These are phyloP conservation scores for Sebastes oblongus DNA, from an alignment of 2,797 vertebrate genomes.

Conservation along the genomic window DNA sequence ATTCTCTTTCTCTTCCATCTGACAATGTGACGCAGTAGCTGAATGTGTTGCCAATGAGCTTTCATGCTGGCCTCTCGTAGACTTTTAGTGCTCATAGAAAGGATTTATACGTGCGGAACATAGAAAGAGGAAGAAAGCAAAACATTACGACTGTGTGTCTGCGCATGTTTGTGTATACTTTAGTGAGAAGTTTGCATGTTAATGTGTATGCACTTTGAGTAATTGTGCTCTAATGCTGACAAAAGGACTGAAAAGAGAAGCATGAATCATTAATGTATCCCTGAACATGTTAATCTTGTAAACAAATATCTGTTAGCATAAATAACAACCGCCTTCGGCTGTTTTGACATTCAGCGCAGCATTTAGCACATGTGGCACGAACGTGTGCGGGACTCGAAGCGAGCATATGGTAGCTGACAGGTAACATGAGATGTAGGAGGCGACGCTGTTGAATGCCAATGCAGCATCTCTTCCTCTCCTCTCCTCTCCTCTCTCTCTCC, in stretches of 20 bases:
- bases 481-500: not conserved
- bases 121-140: not conserved
- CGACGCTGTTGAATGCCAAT: slow-evolving; percentile 44
- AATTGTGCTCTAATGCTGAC: not conserved
- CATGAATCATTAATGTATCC: not conserved
- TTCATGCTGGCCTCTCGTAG: slow-evolving; percentile 1
- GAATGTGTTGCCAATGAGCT: slow-evolving; percentile 30
- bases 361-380: slow-evolving; percentile 21
- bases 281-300: not conserved
- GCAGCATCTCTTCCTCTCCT: slow-evolving; percentile 12
- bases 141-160: not conserved
- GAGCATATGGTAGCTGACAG: slow-evolving; percentile 57
- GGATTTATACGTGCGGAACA: not conserved
- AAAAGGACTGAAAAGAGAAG: not conserved
- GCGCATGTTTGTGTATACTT: not conserved
- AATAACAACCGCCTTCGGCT: not conserved
- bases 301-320: not conserved
- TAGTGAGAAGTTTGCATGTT: not conserved
- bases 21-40: slow-evolving; percentile 16
- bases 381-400: not conserved
- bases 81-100: slow-evolving; percentile 2
- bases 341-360: slow-evolving; percentile 23
- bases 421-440: slow-evolving; percentile 47
- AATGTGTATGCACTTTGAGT: not conserved
- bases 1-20: slow-evolving; percentile 9